Evolutionary conservation across 2,113 vertebrate genomes (phyloP).

Genomic region (Argyrosomus japonicus): DNA sequence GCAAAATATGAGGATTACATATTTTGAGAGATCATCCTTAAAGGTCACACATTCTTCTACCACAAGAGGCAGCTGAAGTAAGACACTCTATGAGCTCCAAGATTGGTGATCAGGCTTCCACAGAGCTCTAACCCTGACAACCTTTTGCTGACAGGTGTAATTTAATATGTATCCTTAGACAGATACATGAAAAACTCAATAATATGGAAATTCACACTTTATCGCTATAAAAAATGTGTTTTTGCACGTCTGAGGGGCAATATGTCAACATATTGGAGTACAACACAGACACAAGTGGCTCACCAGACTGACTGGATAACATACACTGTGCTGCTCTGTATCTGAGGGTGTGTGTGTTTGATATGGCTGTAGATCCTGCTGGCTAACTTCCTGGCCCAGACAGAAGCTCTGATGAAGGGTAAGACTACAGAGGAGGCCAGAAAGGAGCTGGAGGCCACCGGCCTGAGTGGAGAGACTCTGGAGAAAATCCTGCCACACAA

Average conservation of each 20-base stretch:
- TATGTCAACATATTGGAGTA: not conserved
- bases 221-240: not conserved
- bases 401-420: conserved; percentile 96
- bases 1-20: not conserved
- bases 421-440: conserved; percentile 92
- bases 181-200: not conserved
- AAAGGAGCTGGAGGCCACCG: conserved; percentile 89
- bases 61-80: not conserved
- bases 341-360: conserved; percentile 9
- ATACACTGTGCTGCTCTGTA: not conserved
- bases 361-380: conserved; percentile 89
- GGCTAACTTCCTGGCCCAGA: conserved; percentile 97
- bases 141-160: not conserved
- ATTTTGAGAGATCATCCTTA: not conserved
- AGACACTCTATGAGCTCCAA: not conserved
- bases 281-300: not conserved
- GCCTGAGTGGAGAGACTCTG: conserved; percentile 86
- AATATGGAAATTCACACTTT: not conserved
- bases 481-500: conserved; percentile 97
- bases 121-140: not conserved
- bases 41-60: conserved; percentile 24
- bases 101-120: not conserved
- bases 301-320: not conserved
- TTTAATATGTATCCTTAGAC: not conserved
- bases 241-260: not conserved